phyloP scores from a whole-genome alignment of 2,888 invertebrate genomes.

The Oligia fasciuncula region DNA sequence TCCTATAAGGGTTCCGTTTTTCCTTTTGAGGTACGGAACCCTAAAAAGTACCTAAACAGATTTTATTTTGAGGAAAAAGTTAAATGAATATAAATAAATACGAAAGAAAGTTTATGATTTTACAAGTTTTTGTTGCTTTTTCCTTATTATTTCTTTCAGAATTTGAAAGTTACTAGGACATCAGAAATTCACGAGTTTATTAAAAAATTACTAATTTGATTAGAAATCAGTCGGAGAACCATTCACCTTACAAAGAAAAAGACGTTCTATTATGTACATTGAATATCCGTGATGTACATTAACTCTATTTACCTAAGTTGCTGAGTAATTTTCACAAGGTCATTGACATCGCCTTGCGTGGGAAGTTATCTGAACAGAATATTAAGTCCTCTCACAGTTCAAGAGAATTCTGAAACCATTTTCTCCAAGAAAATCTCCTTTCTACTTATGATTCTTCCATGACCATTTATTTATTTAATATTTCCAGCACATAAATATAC shows the following conservation, averaged over 20 bases:
- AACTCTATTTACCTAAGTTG: not conserved
- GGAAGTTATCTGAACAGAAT: conserved; percentile 8
- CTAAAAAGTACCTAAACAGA: not conserved
- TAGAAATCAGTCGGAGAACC: not conserved
- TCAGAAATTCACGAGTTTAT: not conserved
- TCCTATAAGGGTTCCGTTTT: too few relatives aligned
- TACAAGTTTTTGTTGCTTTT: not conserved
- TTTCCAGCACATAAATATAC: too few relatives aligned
- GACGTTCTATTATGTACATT: not conserved
- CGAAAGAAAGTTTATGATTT: not conserved
- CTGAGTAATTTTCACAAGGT: conserved; percentile 7
- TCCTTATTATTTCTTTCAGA: not conserved
- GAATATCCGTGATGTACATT: too few relatives aligned
- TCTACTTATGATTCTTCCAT: too few relatives aligned
- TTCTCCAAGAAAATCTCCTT: not conserved
- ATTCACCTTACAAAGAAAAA: not conserved
- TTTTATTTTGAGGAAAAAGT: not conserved
- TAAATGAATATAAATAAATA: not conserved
- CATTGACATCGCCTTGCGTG: conserved; percentile 22
- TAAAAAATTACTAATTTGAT: not conserved
- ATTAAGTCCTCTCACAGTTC: not conserved
- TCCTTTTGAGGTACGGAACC: too few relatives aligned
- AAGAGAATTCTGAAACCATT: not conserved
- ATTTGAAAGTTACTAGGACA: not conserved
- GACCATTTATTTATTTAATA: too few relatives aligned